phyloP scores from a whole-genome alignment of 2,888 invertebrate species.

The Branchipolynoe longqiensis region DNA sequence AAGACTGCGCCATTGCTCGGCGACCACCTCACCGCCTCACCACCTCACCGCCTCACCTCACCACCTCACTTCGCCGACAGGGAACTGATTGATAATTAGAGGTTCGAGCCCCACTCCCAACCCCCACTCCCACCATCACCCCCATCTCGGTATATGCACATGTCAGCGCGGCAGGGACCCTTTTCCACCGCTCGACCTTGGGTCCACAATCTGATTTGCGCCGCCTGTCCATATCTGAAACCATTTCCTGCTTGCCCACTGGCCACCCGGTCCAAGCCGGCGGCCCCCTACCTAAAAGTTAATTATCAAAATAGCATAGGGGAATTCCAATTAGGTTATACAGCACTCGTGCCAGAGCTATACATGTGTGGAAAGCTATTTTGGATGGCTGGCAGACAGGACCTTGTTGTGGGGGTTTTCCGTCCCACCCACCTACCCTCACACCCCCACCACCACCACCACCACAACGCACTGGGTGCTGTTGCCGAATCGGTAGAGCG shows the following conservation, averaged over 20 bases:
- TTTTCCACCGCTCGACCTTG: not conserved
- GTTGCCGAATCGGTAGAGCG: too few species aligned
- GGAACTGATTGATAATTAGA: slow-evolving; percentile 29
- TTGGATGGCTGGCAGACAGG: too few species aligned
- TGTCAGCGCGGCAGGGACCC: not conserved
- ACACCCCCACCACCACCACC: too few species aligned
- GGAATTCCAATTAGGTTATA: too few species aligned
- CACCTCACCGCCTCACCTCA: not conserved
- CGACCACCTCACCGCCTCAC: not conserved
- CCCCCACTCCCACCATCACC: too few species aligned
- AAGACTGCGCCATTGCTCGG: not conserved
- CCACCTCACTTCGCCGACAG: not conserved
- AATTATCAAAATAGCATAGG: slow-evolving; percentile 10
- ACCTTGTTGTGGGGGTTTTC: too few species aligned
- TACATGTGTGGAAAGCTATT: too few species aligned
- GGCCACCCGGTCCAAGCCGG: not conserved
- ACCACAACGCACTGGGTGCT: too few species aligned
- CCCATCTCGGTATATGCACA: not conserved
- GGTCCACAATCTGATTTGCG: slow-evolving; percentile 2
- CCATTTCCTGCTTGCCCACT: not conserved
- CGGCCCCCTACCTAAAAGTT: not conserved
- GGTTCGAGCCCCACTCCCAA: slow-evolving; percentile 12
- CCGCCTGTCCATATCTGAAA: not conserved
- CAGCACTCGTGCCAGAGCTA: too few species aligned
- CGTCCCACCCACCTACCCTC: too few species aligned